Evolutionary conservation across 2,797 vertebrate species (phyloP).

Genomic region (Thalassophryne amazonica): DNA sequence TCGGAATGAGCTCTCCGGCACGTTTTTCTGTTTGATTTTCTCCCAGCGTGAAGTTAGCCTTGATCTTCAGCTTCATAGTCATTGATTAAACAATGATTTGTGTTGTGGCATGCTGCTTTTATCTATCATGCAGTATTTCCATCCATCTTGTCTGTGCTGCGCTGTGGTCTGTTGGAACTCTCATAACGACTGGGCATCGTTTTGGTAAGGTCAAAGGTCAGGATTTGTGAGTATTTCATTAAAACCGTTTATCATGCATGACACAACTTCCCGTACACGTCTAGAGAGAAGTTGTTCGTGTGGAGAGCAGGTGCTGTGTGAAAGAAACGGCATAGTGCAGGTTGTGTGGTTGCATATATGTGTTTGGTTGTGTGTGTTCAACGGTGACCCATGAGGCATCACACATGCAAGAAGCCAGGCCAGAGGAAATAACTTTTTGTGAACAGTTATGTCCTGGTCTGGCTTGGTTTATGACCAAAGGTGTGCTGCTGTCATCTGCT

Average conservation of each 20-base stretch:
- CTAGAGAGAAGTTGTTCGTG: conserved; percentile 29
- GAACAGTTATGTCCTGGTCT: conserved; percentile 50
- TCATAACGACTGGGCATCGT: background rate
- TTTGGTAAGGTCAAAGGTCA: conserved; percentile 27
- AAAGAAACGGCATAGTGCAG: conserved; percentile 20
- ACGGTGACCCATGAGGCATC: conserved; percentile 23
- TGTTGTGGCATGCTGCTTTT: no score
- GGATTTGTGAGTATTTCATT: conserved; percentile 49
- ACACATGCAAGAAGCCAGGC: conserved; percentile 43
- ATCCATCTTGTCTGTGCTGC: background rate
- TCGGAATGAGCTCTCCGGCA: conserved; percentile 62
- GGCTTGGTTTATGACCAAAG: conserved; percentile 55
- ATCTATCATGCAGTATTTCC: background rate
- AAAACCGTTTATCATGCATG: conserved; percentile 21
- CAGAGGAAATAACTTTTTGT: conserved; percentile 56
- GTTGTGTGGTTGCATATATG: conserved; percentile 25
- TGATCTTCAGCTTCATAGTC: background rate
- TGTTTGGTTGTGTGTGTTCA: conserved; percentile 29
- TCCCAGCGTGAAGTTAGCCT: background rate
- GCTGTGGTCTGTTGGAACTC: no score
- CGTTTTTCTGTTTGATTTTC: conserved; percentile 2
- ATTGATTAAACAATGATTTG: conserved; percentile 3
- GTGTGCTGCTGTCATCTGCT: conserved; percentile 44
- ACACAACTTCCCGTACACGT: conserved; percentile 2
- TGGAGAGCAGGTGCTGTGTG: conserved; percentile 54